phyloP scores from a whole-genome alignment of 2,888 invertebrate genomes.

The Nudaria mundana region DNA sequence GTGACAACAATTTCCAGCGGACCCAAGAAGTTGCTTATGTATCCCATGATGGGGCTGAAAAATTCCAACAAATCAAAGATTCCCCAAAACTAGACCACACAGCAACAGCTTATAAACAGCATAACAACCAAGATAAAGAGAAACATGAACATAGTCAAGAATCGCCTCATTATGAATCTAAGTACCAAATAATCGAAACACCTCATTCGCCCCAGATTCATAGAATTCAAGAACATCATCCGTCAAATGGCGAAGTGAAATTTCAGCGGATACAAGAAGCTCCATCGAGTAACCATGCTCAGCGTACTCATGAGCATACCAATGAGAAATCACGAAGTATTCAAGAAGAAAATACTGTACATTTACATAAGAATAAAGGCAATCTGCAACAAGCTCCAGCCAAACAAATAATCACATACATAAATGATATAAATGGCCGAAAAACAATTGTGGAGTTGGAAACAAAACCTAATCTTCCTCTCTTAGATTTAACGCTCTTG shows the following conservation, averaged over 20 bases:
- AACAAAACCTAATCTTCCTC: slow-evolving; percentile 58
- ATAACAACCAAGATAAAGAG: background rate
- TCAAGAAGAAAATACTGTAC: slow-evolving; percentile 26
- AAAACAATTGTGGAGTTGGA: slow-evolving; percentile 58
- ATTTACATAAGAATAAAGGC: slow-evolving; percentile 33
- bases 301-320: slow-evolving; percentile 15
- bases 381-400: slow-evolving; percentile 45
- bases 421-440: slow-evolving; percentile 57
- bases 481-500: slow-evolving; percentile 63
- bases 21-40: slow-evolving; percentile 15
- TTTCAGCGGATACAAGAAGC: slow-evolving; percentile 28
- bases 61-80: slow-evolving; percentile 14
- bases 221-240: slow-evolving; percentile 13
- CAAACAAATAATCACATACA: slow-evolving; percentile 46
- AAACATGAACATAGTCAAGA: slow-evolving; percentile 4
- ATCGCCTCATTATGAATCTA: slow-evolving; percentile 11
- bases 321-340: slow-evolving; percentile 17
- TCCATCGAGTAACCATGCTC: slow-evolving; percentile 13
- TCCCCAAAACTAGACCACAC: background rate
- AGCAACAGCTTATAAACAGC: background rate
- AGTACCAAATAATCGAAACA: slow-evolving; percentile 15
- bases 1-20: slow-evolving; percentile 14
- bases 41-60: slow-evolving; percentile 4
- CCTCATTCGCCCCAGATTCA: slow-evolving; percentile 13
- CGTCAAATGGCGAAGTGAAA: slow-evolving; percentile 7